phyloP scores from a whole-genome alignment of 2,888 invertebrate genomes.

The Nymphalis polychloros region DNA sequence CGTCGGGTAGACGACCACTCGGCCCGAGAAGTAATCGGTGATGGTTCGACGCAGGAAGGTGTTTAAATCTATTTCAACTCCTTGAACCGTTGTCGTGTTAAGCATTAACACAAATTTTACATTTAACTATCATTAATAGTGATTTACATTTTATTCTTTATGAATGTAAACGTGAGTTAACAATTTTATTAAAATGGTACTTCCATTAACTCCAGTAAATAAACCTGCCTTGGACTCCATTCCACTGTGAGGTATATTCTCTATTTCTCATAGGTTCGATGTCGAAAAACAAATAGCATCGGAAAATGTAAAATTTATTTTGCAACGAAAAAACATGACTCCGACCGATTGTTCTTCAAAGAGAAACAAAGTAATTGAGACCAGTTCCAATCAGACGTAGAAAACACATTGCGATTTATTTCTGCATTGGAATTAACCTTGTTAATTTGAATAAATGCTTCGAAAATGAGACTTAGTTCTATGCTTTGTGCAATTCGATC shows the following conservation, averaged over 20 bases:
- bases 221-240: not conserved
- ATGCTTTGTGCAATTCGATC: too few species aligned
- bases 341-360: conserved; percentile 6
- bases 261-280: conserved; percentile 2
- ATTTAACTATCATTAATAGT: too few species aligned
- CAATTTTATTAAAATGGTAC: too few species aligned
- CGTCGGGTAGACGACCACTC: too few species aligned
- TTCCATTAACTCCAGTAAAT: too few species aligned
- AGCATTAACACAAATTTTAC: too few species aligned
- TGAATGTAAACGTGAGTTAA: too few species aligned
- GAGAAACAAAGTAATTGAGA: conserved; percentile 3
- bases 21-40: too few species aligned
- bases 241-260: not conserved
- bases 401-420: not conserved
- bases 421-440: not conserved
- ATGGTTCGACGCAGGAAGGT: too few species aligned
- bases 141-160: too few species aligned
- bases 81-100: too few species aligned
- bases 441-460: not conserved
- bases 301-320: not conserved
- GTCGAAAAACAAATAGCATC: not conserved
- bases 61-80: too few species aligned
- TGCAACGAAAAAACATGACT: conserved; percentile 1
- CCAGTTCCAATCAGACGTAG: conserved; percentile 3
- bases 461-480: not conserved